phyloP scores from a whole-genome alignment of 2,888 invertebrate genomes.

The Agriopis marginaria region DNA sequence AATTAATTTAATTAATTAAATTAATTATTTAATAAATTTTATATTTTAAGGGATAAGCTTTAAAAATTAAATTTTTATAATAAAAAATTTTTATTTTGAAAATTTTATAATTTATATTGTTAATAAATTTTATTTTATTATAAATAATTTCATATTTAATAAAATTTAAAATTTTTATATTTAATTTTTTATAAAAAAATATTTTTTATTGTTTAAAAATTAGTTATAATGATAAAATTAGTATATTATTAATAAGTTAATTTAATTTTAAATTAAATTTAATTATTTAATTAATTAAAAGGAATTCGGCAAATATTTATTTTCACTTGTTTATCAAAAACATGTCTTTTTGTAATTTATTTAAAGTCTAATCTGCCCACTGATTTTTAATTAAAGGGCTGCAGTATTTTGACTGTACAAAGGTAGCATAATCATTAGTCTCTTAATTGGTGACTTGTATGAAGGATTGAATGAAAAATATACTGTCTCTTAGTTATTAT shows the following conservation, averaged over 20 bases:
- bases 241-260: constrained; percentile 62
- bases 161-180: constrained; percentile 60
- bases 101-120: constrained; percentile 87
- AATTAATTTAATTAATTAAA: constrained; percentile 58
- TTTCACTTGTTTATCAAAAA: constrained; percentile 92
- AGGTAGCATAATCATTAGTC: constrained; percentile 92
- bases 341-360: constrained; percentile 89
- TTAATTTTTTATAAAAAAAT: constrained; percentile 77
- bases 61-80: constrained; percentile 85
- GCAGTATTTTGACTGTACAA: constrained; percentile 92
- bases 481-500: constrained; percentile 81
- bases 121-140: constrained; percentile 83
- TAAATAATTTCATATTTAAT: constrained; percentile 70
- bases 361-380: constrained; percentile 91
- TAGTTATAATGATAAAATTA: constrained; percentile 87
- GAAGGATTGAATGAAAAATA: constrained; percentile 90
- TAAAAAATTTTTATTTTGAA: constrained; percentile 63
- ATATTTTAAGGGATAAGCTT: constrained; percentile 88
- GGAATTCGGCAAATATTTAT: constrained; percentile 88
- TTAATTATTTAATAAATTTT: constrained; percentile 63
- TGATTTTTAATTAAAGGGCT: constrained; percentile 90
- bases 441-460: constrained; percentile 93
- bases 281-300: constrained; percentile 76
- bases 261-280: constrained; percentile 56
- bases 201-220: constrained; percentile 74